phyloP scores from a whole-genome alignment of 2,888 invertebrate genomes.

The Malacosoma neustria region DNA sequence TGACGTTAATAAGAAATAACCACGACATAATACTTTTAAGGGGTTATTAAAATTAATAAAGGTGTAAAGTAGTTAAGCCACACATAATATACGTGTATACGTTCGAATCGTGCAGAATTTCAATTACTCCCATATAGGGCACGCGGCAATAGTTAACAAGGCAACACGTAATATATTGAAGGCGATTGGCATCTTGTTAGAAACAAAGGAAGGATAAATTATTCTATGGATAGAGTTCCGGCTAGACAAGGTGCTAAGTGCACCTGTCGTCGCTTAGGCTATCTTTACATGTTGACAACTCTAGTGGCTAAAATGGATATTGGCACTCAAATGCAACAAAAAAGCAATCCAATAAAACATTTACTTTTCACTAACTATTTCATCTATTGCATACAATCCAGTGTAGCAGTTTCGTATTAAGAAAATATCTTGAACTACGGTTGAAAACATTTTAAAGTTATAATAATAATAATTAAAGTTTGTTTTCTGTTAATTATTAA shows the following conservation, averaged over 20 bases:
- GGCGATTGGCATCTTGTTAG: slow-evolving; percentile 15
- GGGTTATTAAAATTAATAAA: background rate
- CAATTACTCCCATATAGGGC: slow-evolving; percentile 32
- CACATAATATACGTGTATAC: slow-evolving; percentile 4
- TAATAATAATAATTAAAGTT: too few relatives aligned
- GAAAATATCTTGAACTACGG: too few relatives aligned
- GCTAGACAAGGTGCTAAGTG: slow-evolving; percentile 51
- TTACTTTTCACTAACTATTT: too few relatives aligned
- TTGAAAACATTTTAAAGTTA: too few relatives aligned
- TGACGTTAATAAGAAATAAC: background rate
- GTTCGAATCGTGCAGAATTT: slow-evolving; percentile 28
- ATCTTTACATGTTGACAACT: too few relatives aligned
- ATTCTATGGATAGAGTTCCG: slow-evolving; percentile 46
- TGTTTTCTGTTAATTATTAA: too few relatives aligned
- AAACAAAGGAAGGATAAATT: slow-evolving; percentile 47
- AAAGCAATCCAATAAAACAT: too few relatives aligned
- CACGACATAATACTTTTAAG: background rate
- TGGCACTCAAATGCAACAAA: too few relatives aligned
- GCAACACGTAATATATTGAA: slow-evolving; percentile 10
- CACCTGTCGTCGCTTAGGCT: slow-evolving; percentile 38
- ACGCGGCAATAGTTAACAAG: slow-evolving; percentile 8
- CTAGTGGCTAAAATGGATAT: too few relatives aligned
- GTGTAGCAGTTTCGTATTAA: too few relatives aligned
- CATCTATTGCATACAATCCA: too few relatives aligned
- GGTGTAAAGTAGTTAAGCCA: background rate